Evolutionary conservation across 2,888 invertebrate genomes (phyloP), one percentile per base, ranked within the genome.

Genomic region (Lathronympha strigana): DNA sequence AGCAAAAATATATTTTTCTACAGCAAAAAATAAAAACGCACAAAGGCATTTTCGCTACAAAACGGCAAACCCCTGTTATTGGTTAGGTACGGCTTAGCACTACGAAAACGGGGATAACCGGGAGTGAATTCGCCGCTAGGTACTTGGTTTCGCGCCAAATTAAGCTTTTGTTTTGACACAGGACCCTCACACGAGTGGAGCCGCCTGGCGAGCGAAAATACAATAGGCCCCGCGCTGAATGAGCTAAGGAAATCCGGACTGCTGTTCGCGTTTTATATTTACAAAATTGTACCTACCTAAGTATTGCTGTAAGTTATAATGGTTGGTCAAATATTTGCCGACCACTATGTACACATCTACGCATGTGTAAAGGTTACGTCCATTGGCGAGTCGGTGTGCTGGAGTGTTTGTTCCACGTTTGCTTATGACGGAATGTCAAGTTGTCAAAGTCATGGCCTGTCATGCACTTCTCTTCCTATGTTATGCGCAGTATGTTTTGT

Each of bases 351-450:
- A 80, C 77, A 71, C 60, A 61, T 54, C 38, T 72, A 75, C 71
- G 73, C 68, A 76, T 71, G 72, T 78, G 72, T 78, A 85, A 87
- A 88, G 88, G 86, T 87, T 85, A 75, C 72, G 72, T 76, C 71
- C 77, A 82, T 81, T 81, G 81, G 76, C 79, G 77, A 79, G 80
- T 78, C 67, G 76, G 75, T 79, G 78, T 75, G n/a, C n/a, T n/a
- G n/a, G n/a, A 84, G 81, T 83, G 79, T 77, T 78, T 76, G 73
- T 71, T 72, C 70, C 69, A 74, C 80, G 75, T 83, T 80, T 81
- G 72, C 69, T 68, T 72, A 67, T 72, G 71, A 72, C 71, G 78
- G 80, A 83, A 83, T 83, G 79, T 81, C 79, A 83, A 81, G 79
- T 76, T 77, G 72, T 70, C 76, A 77, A 74, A 73, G 75, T 76